Evolutionary conservation across 1,140 invertebrate genomes (phyloP).

Genomic region (Bombus polaris): DNA sequence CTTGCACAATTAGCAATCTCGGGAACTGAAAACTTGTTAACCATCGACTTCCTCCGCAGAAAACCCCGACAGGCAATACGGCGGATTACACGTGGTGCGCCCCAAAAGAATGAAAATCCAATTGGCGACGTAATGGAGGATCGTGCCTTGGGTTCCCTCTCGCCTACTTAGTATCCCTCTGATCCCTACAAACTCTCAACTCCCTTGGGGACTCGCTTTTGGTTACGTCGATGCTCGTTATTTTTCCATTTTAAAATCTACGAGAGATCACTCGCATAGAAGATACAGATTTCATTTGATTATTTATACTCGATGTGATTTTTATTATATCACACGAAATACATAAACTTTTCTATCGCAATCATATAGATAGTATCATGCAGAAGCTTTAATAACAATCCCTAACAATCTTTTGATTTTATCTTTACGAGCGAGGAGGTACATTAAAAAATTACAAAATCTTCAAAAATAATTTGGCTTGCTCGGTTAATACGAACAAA

Average conservation of each 20-base stretch:
- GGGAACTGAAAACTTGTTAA: conserved; percentile 46
- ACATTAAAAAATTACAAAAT: too few relatives aligned
- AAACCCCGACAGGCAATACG: not conserved
- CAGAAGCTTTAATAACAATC: too few relatives aligned
- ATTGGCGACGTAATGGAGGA: conserved; percentile 26
- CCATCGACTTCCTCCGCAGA: conserved; percentile 45
- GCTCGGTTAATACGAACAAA: too few relatives aligned
- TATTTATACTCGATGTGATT: too few relatives aligned
- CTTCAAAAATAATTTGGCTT: too few relatives aligned
- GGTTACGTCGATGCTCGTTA: not conserved
- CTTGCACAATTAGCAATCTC: conserved; percentile 55
- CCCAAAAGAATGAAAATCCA: conserved; percentile 20
- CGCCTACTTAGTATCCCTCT: not conserved
- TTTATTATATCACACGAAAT: too few relatives aligned
- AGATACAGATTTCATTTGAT: not conserved
- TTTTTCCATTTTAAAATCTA: not conserved
- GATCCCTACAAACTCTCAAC: not conserved
- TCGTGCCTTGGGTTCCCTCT: not conserved
- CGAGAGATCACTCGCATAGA: not conserved
- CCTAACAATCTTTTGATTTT: too few relatives aligned
- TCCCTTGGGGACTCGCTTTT: not conserved
- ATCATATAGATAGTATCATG: too few relatives aligned
- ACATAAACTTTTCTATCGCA: too few relatives aligned
- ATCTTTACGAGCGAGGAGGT: too few relatives aligned
- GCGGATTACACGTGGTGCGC: conserved; percentile 6